These are phyloP conservation scores for Smithornis capensis DNA, from an alignment of 2,113 vertebrate genomes.

Conservation along the genomic window DNA sequence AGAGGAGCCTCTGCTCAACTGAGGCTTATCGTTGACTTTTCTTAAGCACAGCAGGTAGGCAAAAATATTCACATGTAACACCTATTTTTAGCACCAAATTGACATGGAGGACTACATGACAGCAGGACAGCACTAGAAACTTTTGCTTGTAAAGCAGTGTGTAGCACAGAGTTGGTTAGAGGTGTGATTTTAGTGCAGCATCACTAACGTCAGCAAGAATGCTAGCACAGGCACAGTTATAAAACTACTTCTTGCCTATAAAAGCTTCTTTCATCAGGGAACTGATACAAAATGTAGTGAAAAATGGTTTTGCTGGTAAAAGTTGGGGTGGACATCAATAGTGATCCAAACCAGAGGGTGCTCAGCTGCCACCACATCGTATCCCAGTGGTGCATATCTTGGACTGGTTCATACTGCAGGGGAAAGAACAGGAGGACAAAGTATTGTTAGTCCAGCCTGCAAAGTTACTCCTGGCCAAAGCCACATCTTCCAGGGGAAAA, in stretches of 20 bases:
- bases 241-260: not conserved
- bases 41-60: not conserved
- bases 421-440: not conserved
- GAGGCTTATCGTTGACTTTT: not conserved
- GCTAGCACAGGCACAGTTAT: not conserved
- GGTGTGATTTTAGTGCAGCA: conserved; percentile 34
- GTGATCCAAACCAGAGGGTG: not conserved
- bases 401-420: accelerated
- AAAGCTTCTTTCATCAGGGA: not conserved
- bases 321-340: not conserved
- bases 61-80: conserved; percentile 42
- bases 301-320: not conserved
- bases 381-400: not conserved
- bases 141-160: conserved; percentile 1
- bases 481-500: not conserved
- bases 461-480: not conserved
- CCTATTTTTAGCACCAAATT: conserved; percentile 52
- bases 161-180: conserved; percentile 7
- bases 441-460: not conserved
- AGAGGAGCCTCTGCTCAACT: not conserved
- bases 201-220: not conserved
- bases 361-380: not conserved
- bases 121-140: conserved; percentile 6
- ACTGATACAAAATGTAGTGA: not conserved
- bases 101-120: conserved; percentile 19